Evolutionary conservation across 30 jellyfish, hydroid and myxozoan genomes (phyloP).

Genomic region (Hydra vulgaris): DNA sequence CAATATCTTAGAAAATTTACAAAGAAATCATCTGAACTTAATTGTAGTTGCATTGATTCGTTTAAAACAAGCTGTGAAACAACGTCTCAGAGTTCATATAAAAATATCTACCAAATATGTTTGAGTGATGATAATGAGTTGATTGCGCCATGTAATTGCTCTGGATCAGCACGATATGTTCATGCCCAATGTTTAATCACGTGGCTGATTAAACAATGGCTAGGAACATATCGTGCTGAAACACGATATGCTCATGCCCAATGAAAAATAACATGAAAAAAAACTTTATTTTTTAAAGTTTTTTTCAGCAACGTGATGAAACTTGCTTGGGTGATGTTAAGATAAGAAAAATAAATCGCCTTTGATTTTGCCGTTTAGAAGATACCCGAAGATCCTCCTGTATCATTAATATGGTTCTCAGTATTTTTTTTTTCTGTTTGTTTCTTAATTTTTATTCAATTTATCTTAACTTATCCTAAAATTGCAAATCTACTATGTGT

Average conservation of each 20-base stretch:
- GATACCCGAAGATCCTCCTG: slow-evolving; percentile 81
- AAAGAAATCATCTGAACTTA: too few relatives aligned
- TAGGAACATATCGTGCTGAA: too few relatives aligned
- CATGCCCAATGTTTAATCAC: slow-evolving; percentile 88
- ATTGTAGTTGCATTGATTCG: neutral
- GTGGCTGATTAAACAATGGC: slow-evolving; percentile 90
- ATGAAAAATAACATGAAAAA: too few relatives aligned
- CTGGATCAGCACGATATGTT: slow-evolving; percentile 84
- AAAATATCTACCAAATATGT: slow-evolving; percentile 21
- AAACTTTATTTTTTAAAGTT: too few relatives aligned
- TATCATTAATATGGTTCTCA: slow-evolving; percentile 81
- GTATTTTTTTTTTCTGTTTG: slow-evolving; percentile 86
- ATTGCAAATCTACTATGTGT: slow-evolving; percentile 93
- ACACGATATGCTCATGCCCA: too few relatives aligned
- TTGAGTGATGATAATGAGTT: slow-evolving; percentile 61
- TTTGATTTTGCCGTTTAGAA: slow-evolving; percentile 69
- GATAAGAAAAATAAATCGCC: slow-evolving; percentile 49
- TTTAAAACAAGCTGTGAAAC: slow-evolving; percentile 1
- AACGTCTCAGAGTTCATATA: slow-evolving; percentile 30
- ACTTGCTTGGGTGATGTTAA: slow-evolving; percentile 72
- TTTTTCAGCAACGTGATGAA: too few relatives aligned
- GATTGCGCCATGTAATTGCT: slow-evolving; percentile 89
- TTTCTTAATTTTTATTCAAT: slow-evolving; percentile 64
- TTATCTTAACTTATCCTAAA: slow-evolving; percentile 75
- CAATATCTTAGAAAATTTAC: too few relatives aligned